Percentiles rank a stretch among this genome's conserved stretches.
These are phyloP conservation scores for Enteromius unitaeniatus DNA, from an alignment of 2,797 vertebrate species.

Conservation along the genomic window DNA sequence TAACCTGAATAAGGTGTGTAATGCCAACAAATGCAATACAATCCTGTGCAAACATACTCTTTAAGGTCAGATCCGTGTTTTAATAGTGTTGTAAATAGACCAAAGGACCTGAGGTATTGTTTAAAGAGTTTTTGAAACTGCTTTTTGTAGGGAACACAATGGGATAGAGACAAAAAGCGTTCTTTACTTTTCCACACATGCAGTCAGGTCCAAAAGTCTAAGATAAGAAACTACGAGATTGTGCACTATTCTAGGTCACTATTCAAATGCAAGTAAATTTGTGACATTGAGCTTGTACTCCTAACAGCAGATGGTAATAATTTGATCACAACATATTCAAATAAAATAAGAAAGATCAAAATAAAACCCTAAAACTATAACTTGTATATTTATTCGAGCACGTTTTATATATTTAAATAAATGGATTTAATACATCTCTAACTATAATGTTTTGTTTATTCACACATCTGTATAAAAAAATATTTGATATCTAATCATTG, in stretches of 20 bases:
- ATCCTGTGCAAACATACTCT: not conserved
- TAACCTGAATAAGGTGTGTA: not conserved
- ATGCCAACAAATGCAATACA: not conserved
- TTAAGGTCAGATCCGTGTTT: not conserved
- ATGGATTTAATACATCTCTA: too few relatives aligned
- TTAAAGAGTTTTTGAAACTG: constrained; percentile 1
- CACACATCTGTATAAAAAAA: not conserved
- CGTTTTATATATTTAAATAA: not conserved
- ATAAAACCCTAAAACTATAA: not conserved
- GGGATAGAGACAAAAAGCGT: not conserved
- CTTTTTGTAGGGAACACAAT: not conserved
- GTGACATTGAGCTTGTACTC: constrained; percentile 3
- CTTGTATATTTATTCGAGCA: not conserved
- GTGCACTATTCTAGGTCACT: not conserved
- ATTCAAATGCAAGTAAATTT: not conserved
- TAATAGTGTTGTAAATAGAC: constrained; percentile 19
- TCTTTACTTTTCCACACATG: not conserved
- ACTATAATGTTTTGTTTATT: too few relatives aligned
- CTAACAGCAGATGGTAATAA: too few relatives aligned
- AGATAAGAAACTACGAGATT: not conserved
- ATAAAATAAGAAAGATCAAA: not conserved
- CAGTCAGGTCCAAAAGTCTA: not conserved
- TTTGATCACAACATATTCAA: not conserved
- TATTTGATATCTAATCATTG: not conserved
- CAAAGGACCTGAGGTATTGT: constrained; percentile 11